A percentile compares a stretch with the other conserved stretches of the same genome.
phyloP scores from a whole-genome alignment of 2,797 vertebrate genomes.

The Helicolenus hilgendorfi region DNA sequence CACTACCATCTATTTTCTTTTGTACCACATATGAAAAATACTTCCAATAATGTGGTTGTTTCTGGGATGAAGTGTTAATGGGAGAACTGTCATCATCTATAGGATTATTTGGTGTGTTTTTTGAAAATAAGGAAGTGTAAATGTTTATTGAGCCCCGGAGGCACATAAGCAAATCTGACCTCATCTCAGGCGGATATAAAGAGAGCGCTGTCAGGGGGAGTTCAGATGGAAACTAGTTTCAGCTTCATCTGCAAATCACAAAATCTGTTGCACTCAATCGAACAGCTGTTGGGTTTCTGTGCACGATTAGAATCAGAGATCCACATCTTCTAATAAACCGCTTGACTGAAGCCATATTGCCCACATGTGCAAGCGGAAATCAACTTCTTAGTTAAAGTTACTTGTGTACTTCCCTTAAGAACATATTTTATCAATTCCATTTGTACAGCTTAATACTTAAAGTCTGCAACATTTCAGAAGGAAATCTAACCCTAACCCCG shows the following conservation, averaged over 20 bases:
- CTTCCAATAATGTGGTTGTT: slow-evolving; percentile 14
- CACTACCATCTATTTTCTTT: background rate
- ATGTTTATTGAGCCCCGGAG: slow-evolving; percentile 81
- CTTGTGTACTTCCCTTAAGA: background rate
- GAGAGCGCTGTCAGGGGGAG: slow-evolving; percentile 38
- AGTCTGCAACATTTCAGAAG: background rate
- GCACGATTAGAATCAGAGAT: slow-evolving; percentile 51
- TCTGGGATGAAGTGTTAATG: slow-evolving; percentile 43
- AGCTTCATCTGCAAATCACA: slow-evolving; percentile 62
- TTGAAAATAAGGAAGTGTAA: slow-evolving; percentile 48
- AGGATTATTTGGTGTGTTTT: slow-evolving; percentile 34
- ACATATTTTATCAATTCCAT: background rate
- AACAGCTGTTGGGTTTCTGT: slow-evolving; percentile 63
- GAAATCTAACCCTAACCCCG: background rate
- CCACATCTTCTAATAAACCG: slow-evolving; percentile 44
- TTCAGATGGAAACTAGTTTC: slow-evolving; percentile 71
- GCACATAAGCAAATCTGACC: slow-evolving; percentile 77
- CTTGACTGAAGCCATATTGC: slow-evolving; percentile 19
- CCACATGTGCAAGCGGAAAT: background rate
- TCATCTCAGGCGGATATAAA: slow-evolving; percentile 65
- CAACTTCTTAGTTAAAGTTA: slow-evolving; percentile 1
- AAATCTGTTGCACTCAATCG: slow-evolving; percentile 46
- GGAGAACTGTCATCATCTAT: slow-evolving; percentile 73
- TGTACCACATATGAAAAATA: slow-evolving; percentile 8
- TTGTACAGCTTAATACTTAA: background rate